A percentile compares a stretch with the other conserved stretches of the same genome.
Conservation (phyloP, 2,797 vertebrate species). For the Notoglanidium macrostoma region DNA sequence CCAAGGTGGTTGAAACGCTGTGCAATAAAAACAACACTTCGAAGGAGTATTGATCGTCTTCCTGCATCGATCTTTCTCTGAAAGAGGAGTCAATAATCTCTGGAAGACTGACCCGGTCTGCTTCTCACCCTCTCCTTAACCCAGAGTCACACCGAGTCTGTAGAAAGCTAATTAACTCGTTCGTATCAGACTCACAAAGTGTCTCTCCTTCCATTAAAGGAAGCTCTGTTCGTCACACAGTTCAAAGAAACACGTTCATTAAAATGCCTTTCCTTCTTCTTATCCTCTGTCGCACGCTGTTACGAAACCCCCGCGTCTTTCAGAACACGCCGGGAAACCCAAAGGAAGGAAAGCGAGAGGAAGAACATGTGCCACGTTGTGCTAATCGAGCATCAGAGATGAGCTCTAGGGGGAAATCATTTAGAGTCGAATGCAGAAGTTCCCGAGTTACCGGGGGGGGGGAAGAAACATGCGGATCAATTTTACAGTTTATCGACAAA, state of each 20-base stretch:
- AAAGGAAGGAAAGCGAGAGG: not conserved
- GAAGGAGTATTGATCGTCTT: not conserved
- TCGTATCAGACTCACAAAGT: not conserved
- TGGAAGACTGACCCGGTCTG: too few species aligned
- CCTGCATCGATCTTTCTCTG: slow-evolving; percentile 3
- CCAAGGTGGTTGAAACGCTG: not conserved
- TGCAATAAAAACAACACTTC: not conserved
- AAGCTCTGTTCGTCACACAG: not conserved
- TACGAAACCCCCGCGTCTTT: not conserved
- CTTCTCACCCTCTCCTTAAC: slow-evolving; percentile 11
- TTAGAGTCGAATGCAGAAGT: not conserved
- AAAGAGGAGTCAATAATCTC: slow-evolving; percentile 14
- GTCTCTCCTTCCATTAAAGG: not conserved
- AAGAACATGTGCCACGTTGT: not conserved
- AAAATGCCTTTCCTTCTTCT: not conserved
- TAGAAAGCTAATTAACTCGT: not conserved
- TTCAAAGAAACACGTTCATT: not conserved
- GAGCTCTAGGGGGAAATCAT: not conserved
- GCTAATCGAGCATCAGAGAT: not conserved
- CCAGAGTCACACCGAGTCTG: not conserved
- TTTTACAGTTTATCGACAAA: not conserved
- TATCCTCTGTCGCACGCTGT: not conserved
- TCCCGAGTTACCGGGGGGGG: not conserved
- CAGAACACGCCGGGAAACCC: not conserved
- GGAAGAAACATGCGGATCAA: not conserved